Conservation (phyloP, 35 echinoderm and acorn worm species). For the Chiridota heheva region DNA sequence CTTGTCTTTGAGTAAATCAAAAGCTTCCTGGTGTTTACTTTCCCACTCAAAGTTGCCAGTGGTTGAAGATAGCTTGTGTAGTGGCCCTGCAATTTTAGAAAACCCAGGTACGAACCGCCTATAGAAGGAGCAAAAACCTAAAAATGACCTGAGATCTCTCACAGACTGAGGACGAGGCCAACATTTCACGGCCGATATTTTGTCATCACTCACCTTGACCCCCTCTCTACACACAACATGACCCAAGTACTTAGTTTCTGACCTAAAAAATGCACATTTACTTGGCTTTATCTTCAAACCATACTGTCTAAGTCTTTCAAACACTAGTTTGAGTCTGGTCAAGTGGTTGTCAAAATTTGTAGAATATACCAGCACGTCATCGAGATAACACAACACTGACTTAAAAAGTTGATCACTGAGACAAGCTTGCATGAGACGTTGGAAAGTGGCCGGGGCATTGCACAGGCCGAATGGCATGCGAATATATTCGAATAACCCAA, state of each 20-base stretch:
- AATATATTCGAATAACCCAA: slow-evolving; percentile 54
- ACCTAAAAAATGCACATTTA: slow-evolving; percentile 20
- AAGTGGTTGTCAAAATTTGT: slow-evolving; percentile 15
- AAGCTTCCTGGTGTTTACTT: not conserved
- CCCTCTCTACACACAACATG: slow-evolving; percentile 3
- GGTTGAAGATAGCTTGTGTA: not conserved
- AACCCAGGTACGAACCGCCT: not conserved
- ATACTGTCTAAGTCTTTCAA: slow-evolving; percentile 1
- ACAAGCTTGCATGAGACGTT: slow-evolving; percentile 14
- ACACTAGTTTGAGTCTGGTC: not conserved
- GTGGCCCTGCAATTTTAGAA: slow-evolving; percentile 12
- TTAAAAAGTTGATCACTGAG: not conserved
- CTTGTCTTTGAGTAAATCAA: not conserved
- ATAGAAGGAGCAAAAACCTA: slow-evolving; percentile 23
- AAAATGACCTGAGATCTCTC: not conserved
- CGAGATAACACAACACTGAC: slow-evolving; percentile 1
- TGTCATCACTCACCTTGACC: not conserved
- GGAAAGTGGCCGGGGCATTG: slow-evolving; percentile 16
- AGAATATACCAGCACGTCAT: slow-evolving; percentile 25
- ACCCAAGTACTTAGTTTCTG: slow-evolving; percentile 10
- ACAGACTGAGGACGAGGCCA: slow-evolving; percentile 8
- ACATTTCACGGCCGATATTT: not conserved
- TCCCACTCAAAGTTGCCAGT: not conserved
- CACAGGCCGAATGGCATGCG: slow-evolving; percentile 31
- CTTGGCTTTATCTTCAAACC: slow-evolving; percentile 10